A percentile compares a stretch with the other conserved stretches of the same genome.
Evolutionary conservation across 2,888 invertebrate species (phyloP).

Genomic region (Chirona hameri): DNA sequence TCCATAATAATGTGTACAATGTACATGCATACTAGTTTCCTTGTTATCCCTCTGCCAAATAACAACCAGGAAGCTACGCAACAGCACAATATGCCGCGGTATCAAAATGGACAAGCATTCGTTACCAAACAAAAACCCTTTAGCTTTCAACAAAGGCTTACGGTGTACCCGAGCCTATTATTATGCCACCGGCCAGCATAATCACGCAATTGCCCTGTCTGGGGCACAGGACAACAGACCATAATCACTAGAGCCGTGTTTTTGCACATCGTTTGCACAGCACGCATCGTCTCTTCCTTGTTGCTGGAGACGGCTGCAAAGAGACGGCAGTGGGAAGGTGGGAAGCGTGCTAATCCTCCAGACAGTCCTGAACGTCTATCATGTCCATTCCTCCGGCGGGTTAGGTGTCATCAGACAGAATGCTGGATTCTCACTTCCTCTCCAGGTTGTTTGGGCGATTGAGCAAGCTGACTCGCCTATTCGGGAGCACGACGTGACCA

Average conservation of each 20-base stretch:
- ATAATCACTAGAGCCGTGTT: not conserved
- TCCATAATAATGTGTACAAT: not conserved
- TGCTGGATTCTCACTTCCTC: too few species aligned
- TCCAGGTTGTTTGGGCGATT: too few species aligned
- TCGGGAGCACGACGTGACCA: too few species aligned
- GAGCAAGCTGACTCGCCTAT: too few species aligned
- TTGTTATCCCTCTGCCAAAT: not conserved
- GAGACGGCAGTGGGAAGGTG: too few species aligned
- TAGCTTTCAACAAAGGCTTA: not conserved
- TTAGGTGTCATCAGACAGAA: too few species aligned
- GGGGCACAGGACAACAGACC: not conserved
- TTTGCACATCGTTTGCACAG: not conserved
- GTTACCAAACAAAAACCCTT: not conserved
- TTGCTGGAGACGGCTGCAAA: too few species aligned
- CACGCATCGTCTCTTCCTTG: not conserved
- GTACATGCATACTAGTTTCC: not conserved
- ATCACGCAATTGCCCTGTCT: not conserved
- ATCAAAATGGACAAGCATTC: not conserved
- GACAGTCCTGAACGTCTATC: too few species aligned
- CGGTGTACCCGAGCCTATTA: not conserved
- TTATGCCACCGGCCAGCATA: not conserved
- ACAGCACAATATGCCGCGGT: not conserved
- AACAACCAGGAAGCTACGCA: not conserved
- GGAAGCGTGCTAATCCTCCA: too few species aligned
- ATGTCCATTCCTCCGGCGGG: too few species aligned